A percentile compares a stretch with the other conserved stretches of the same genome.
These are phyloP conservation scores for Leptinotarsa defecta DNA, from an alignment of 1,140 invertebrate genomes.

Conservation along the genomic window DNA sequence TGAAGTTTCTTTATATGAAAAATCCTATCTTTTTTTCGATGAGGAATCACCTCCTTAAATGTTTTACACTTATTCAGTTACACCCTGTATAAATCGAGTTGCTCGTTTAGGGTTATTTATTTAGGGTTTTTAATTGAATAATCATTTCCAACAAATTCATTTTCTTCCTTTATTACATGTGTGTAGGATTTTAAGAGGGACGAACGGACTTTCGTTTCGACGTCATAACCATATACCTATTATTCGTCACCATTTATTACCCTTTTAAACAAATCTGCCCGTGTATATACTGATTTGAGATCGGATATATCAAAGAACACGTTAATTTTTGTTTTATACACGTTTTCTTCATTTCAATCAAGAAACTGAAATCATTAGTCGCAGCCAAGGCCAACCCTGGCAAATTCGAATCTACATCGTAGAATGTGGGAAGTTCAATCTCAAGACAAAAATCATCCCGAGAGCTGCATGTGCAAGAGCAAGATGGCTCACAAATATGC, in stretches of 20 bases:
- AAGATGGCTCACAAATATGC: slow-evolving; percentile 11
- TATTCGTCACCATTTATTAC: not conserved
- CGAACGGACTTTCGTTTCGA: too few species aligned
- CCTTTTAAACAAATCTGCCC: not conserved
- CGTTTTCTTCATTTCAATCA: not conserved
- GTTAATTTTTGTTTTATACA: not conserved
- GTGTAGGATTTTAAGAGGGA: too few species aligned
- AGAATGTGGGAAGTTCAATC: not conserved
- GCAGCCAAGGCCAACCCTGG: not conserved
- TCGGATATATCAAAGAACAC: not conserved
- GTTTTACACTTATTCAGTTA: too few species aligned
- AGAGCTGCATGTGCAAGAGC: not conserved
- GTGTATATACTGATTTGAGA: not conserved
- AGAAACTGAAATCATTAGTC: not conserved
- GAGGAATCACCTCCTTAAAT: too few species aligned
- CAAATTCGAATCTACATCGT: not conserved
- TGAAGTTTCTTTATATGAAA: too few species aligned
- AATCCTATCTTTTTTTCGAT: too few species aligned
- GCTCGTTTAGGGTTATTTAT: too few species aligned
- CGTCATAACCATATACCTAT: not conserved
- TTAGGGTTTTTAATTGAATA: too few species aligned
- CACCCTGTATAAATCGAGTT: too few species aligned
- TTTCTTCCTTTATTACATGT: too few species aligned
- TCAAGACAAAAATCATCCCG: not conserved
- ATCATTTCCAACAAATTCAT: too few species aligned